Percentiles rank a stretch among this genome's conserved stretches.
Conservation (phyloP, 2,888 invertebrate species). For the Hypercompe scribonia region DNA sequence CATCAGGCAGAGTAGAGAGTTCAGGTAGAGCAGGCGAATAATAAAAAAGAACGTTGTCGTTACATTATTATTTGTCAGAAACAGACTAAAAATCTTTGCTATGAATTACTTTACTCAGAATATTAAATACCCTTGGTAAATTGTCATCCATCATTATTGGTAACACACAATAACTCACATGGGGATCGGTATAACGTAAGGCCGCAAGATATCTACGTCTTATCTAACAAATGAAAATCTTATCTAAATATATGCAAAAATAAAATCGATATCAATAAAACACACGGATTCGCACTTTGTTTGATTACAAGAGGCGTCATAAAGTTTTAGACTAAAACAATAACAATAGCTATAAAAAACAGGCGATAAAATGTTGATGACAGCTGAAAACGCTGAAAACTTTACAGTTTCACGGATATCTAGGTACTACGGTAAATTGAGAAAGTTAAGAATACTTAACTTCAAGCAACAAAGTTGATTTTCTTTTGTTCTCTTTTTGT, state of each 20-base stretch:
- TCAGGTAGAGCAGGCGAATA: no score
- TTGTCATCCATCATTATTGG: background rate
- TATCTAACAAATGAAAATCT: background rate
- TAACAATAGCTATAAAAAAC: constrained; percentile 13
- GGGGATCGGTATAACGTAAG: background rate
- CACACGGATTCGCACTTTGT: constrained; percentile 21
- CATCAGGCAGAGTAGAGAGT: no score
- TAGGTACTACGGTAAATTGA: background rate
- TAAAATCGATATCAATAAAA: constrained; percentile 17
- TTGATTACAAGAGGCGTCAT: constrained; percentile 15
- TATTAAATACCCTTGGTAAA: background rate
- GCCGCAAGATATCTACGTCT: background rate
- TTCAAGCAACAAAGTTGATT: background rate
- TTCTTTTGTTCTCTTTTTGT: background rate
- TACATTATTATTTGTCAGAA: no score
- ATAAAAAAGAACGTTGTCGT: no score
- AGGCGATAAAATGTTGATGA: constrained; percentile 14
- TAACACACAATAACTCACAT: background rate
- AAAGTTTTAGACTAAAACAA: constrained; percentile 14
- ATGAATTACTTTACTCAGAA: background rate
- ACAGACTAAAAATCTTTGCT: background rate
- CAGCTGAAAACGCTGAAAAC: constrained; percentile 13
- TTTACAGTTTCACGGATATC: background rate
- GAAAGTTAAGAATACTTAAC: background rate
- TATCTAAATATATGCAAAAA: constrained; percentile 13